These are phyloP conservation scores for Harlomillsia oculata DNA, from an alignment of 1,140 invertebrate genomes.

Conservation along the genomic window DNA sequence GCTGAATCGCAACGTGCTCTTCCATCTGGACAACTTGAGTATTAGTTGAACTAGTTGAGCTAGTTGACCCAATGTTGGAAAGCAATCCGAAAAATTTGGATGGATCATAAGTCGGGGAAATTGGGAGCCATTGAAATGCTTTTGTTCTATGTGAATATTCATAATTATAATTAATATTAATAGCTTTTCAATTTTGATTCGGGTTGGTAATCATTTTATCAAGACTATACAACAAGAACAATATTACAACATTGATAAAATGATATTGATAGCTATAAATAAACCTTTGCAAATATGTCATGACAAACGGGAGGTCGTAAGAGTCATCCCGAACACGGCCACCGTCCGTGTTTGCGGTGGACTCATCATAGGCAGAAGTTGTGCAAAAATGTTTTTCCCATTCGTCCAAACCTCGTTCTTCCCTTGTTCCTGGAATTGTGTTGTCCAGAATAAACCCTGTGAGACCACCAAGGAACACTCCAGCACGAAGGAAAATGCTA, in stretches of 20 bases:
- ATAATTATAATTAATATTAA: too few relatives aligned
- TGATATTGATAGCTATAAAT: neutral
- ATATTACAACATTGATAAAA: neutral
- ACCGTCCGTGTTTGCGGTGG: slow-evolving; percentile 39
- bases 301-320: slow-evolving; percentile 18
- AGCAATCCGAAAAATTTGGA: neutral
- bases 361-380: too few relatives aligned
- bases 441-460: slow-evolving; percentile 74
- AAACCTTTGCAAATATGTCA: slow-evolving; percentile 14
- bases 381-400: slow-evolving; percentile 50
- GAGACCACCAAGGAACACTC: slow-evolving; percentile 71
- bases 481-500: slow-evolving; percentile 69
- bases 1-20: too few relatives aligned
- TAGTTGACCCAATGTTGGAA: too few relatives aligned
- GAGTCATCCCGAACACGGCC: slow-evolving; percentile 33
- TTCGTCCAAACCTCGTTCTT: slow-evolving; percentile 57
- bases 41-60: too few relatives aligned
- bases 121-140: slow-evolving; percentile 14
- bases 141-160: neutral
- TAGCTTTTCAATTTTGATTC: too few relatives aligned
- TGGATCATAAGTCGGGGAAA: slow-evolving; percentile 19
- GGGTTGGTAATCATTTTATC: too few relatives aligned
- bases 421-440: slow-evolving; percentile 62
- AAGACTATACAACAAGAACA: too few relatives aligned
- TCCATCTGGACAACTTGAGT: too few relatives aligned